Base-by-base conservation (phyloP, 2,888 invertebrate species). In the Epiblema foenella region DNA sequence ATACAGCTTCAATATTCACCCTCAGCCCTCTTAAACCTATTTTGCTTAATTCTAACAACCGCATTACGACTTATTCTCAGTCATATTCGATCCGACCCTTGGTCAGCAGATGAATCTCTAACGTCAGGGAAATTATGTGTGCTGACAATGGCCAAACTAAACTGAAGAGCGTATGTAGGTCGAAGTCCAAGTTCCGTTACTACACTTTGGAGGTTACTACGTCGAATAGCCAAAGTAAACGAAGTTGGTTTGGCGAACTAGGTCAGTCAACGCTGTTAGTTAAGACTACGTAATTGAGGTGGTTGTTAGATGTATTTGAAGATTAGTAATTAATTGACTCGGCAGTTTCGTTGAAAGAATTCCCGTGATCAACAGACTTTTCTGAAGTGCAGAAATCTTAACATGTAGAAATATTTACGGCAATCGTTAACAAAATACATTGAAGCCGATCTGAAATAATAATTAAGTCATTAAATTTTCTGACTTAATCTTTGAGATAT, bases 71-170 rank as follows among this genome's bases (percentile, higher is more conserved):
- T 63, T 42, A 60, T 52, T 60, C 57, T 58, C 66, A 42, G 51
- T 39, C 52, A 57, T 39, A 68, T 64, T 56, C 42, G 52, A 63
- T 51, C 17, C 58, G 24, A 65, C 58, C 69, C 64, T 65, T 65
- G 58, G 57, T 59, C 69, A 69, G 69, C 69, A 58, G 37, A 52
- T 39, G 64, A 52, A 65, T 65, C 58, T 52, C 64, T 59, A 69
- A 52, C 64, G 39, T 69, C 64, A 69, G 69, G 69, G 64, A 59
- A 69, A 69, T 65, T 69, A 69, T 65, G 18, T 33, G 20, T 29
- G 24, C 60, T 46, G 67, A 64, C 69, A 69, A 52, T 58, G 42
- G 39, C 29, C 10, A 24, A 9, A 29, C 42, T 51, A 51, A 60
- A 60, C 52, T 29, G 39, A 52, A 39, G 52, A 24, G 20, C 64